phyloP scores from a whole-genome alignment of 35 echinoderm and acorn worm species.

The Heliocidaris tuberculata region DNA sequence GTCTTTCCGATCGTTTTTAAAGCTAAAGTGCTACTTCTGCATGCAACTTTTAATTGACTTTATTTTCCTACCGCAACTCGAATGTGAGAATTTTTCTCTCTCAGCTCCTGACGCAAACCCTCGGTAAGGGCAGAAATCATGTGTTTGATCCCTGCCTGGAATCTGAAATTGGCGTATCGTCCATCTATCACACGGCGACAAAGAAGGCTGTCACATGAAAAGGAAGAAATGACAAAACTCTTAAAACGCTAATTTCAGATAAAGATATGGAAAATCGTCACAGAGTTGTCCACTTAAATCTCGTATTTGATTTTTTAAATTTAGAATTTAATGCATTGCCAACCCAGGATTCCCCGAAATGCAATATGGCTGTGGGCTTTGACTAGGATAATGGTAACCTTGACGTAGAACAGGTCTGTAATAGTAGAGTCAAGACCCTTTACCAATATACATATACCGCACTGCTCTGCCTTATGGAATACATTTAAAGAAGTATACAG shows the following conservation, averaged over 20 bases:
- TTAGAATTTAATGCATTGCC: neutral
- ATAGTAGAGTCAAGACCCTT: no score
- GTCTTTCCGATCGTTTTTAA: no score
- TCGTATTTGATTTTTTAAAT: neutral
- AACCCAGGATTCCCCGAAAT: neutral
- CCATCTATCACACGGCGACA: neutral
- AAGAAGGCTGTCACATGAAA: neutral
- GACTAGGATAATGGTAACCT: neutral
- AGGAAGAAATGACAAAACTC: neutral
- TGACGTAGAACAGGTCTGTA: neutral
- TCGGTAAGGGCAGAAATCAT: slow-evolving; percentile 39
- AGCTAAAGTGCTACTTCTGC: no score
- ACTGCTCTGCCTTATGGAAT: no score
- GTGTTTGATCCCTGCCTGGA: slow-evolving; percentile 39
- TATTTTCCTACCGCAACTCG: slow-evolving; percentile 43
- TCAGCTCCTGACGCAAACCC: slow-evolving; percentile 31
- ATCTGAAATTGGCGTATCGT: neutral
- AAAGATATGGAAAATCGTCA: neutral
- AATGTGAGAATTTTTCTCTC: slow-evolving; percentile 38
- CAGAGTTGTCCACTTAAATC: neutral
- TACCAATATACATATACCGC: no score
- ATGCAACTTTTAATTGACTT: no score
- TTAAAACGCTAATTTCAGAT: neutral
- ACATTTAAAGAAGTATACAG: no score
- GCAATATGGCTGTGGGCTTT: neutral